Evolutionary conservation across 2,113 vertebrate genomes (phyloP).

Genomic region (Nesoenas mayeri): DNA sequence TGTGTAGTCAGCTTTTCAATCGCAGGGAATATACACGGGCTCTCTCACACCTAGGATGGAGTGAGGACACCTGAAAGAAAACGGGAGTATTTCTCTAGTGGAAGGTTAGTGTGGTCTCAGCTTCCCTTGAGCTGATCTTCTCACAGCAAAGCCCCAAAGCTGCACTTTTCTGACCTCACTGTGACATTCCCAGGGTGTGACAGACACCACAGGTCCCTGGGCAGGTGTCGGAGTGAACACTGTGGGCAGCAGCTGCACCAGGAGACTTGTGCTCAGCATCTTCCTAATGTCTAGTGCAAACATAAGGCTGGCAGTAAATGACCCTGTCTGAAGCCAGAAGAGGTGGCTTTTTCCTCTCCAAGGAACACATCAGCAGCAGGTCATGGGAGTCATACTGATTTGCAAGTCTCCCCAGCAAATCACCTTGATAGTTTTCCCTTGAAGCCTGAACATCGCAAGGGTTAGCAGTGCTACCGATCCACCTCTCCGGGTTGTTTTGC

Average conservation of each 20-base stretch:
- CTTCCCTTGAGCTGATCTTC: not conserved
- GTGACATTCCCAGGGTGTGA: not conserved
- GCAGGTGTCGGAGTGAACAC: not conserved
- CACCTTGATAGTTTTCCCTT: not conserved
- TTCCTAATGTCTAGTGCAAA: not conserved
- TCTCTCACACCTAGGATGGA: not conserved
- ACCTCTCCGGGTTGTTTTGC: not conserved
- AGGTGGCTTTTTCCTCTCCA: not conserved
- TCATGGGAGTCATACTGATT: not conserved
- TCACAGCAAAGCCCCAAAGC: not conserved
- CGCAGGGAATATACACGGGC: not conserved
- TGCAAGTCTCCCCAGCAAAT: not conserved
- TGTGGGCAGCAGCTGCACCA: not conserved
- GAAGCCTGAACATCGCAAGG: not conserved
- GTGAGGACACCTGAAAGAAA: not conserved
- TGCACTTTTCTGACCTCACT: not conserved
- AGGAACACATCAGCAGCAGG: not conserved
- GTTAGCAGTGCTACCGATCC: not conserved
- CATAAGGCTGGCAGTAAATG: accelerated
- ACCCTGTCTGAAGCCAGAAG: not conserved
- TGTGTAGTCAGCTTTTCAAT: not conserved
- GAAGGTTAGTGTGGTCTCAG: not conserved
- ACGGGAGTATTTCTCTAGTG: accelerated
- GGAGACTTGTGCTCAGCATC: not conserved
- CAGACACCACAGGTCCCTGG: not conserved